A percentile compares a stretch with the other conserved stretches of the same genome.
Conservation (phyloP, 92 coral and sea anemone genomes). For the Muricea muricata region DNA sequence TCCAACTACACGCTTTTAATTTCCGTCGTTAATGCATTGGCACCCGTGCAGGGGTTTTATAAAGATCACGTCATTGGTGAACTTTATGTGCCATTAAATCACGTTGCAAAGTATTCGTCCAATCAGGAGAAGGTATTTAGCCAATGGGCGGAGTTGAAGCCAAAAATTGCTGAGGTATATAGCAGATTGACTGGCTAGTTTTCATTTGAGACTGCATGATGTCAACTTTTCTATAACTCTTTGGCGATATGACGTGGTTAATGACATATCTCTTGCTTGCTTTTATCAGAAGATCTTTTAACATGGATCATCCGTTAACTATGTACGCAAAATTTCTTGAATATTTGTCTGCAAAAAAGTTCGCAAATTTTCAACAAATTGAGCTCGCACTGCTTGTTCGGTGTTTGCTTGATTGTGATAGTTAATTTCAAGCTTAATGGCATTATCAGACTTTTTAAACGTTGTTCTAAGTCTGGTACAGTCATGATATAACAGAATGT, state of each 20-base stretch:
- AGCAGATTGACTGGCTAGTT: neutral
- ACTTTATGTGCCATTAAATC: conserved; percentile 81
- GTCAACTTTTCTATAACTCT: too few relatives aligned
- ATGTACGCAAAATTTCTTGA: too few relatives aligned
- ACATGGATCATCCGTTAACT: too few relatives aligned
- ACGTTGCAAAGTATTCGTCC: conserved; percentile 56
- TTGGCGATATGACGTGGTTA: too few relatives aligned
- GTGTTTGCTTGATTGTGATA: too few relatives aligned
- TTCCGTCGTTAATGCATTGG: conserved; percentile 84
- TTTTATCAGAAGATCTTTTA: too few relatives aligned
- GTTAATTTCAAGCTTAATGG: too few relatives aligned
- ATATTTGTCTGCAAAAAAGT: neutral
- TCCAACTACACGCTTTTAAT: conserved; percentile 84
- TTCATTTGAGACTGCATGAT: neutral
- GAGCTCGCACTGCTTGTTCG: too few relatives aligned
- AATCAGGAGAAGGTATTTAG: conserved; percentile 6
- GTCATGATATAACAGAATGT: too few relatives aligned
- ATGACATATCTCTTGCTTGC: too few relatives aligned
- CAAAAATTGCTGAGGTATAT: conserved; percentile 16
- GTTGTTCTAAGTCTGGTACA: too few relatives aligned
- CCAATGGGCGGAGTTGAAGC: conserved; percentile 33
- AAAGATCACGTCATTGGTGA: conserved; percentile 98
- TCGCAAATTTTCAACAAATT: neutral
- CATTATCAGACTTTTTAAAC: too few relatives aligned
- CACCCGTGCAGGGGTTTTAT: conserved; percentile 79